Percentiles rank a stretch among this genome's conserved stretches.
Conservation (phyloP, 1,140 invertebrate genomes). For the Telenomus remus region DNA sequence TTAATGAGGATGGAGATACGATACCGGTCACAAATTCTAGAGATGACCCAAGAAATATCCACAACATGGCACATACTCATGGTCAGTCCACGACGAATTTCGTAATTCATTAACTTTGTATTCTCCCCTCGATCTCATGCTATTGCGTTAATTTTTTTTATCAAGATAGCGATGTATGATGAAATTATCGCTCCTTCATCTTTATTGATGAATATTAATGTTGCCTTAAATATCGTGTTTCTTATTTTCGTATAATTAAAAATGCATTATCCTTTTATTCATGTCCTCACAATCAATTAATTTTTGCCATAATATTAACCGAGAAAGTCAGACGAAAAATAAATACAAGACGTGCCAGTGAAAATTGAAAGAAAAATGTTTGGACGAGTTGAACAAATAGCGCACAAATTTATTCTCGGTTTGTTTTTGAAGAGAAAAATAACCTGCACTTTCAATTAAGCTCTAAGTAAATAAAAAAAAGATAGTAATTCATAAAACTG, state of each 20-base stretch:
- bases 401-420: too few relatives aligned
- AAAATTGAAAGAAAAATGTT: too few relatives aligned
- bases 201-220: slow-evolving; percentile 43
- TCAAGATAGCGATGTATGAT: slow-evolving; percentile 31
- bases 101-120: slow-evolving; percentile 22
- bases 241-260: slow-evolving; percentile 29
- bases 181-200: slow-evolving; percentile 38
- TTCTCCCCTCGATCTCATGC: slow-evolving; percentile 15
- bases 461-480: slow-evolving; percentile 2
- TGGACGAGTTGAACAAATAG: too few relatives aligned
- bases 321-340: background rate
- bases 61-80: slow-evolving; percentile 76
- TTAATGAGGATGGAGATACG: slow-evolving; percentile 86
- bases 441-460: background rate
- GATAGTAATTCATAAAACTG: slow-evolving; percentile 11
- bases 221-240: background rate
- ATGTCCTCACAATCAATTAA: too few relatives aligned
- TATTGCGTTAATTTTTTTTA: slow-evolving; percentile 37
- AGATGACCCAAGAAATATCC: slow-evolving; percentile 80
- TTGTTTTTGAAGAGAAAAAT: too few relatives aligned
- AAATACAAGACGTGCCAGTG: background rate
- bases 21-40: slow-evolving; percentile 76
- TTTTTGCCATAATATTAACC: too few relatives aligned
- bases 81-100: slow-evolving; percentile 61
- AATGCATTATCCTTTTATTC: slow-evolving; percentile 21